Evolutionary conservation across 2,797 vertebrate genomes (phyloP).

Genomic region (Xenentodon cancila): DNA sequence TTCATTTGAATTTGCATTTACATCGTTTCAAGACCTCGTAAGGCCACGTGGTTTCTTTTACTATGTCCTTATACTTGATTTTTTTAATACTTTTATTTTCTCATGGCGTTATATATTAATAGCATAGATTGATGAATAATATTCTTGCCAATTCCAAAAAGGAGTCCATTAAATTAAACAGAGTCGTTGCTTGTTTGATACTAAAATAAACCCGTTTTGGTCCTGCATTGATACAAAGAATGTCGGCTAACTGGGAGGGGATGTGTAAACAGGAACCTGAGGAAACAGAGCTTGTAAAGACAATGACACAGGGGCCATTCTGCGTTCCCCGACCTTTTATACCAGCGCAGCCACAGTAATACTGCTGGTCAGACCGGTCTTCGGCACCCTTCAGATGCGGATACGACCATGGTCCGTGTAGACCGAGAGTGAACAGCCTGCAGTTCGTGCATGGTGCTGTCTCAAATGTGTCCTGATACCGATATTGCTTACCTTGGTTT

Average conservation of each 20-base stretch:
- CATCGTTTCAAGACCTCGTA: too few species aligned
- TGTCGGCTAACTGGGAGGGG: constrained; percentile 56
- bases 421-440: not conserved
- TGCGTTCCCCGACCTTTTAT: constrained; percentile 41
- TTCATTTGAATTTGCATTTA: too few species aligned
- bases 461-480: not conserved
- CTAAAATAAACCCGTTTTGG: constrained; percentile 34
- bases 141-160: not conserved
- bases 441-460: not conserved
- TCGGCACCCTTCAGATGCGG: constrained; percentile 1
- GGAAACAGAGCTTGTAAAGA: constrained; percentile 63
- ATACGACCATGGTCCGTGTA: not conserved
- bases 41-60: too few species aligned
- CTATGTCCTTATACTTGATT: too few species aligned
- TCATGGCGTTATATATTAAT: not conserved
- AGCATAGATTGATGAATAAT: not conserved
- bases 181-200: not conserved
- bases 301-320: constrained; percentile 60
- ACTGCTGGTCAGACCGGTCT: constrained; percentile 18
- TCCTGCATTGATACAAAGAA: constrained; percentile 53
- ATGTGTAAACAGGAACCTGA: constrained; percentile 72
- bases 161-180: constrained; percentile 5
- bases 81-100: too few species aligned
- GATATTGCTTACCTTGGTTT: constrained; percentile 7
- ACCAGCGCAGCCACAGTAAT: constrained; percentile 20